A percentile compares a stretch with the other conserved stretches of the same genome.
Conservation (phyloP, 2,113 vertebrate species). For the Nannospalax galili region DNA sequence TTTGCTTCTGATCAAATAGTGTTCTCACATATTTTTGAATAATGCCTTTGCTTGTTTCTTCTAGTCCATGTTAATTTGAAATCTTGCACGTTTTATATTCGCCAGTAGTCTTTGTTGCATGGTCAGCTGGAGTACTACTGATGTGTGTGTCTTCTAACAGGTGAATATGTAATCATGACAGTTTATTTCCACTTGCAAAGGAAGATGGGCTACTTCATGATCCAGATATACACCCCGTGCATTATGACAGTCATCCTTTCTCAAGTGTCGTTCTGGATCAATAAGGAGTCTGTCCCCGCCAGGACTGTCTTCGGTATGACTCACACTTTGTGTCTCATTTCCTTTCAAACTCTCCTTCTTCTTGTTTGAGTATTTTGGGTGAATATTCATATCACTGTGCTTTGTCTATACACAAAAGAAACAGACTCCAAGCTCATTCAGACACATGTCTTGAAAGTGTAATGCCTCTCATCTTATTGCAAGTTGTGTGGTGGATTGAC, state of each 20-base stretch:
- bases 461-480: constrained; percentile 87
- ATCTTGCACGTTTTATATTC: constrained; percentile 56
- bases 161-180: constrained; percentile 98
- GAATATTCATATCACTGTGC: constrained; percentile 80
- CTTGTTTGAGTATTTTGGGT: constrained; percentile 74
- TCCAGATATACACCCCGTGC: constrained; percentile 98
- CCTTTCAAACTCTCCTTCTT: constrained; percentile 54
- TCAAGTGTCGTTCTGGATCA: constrained; percentile 99
- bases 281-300: constrained; percentile 97
- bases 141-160: constrained; percentile 87
- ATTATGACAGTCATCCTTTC: constrained; percentile 98
- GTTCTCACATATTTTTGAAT: constrained; percentile 44
- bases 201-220: constrained; percentile 99
- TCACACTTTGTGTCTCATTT: constrained; percentile 47
- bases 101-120: constrained; percentile 46
- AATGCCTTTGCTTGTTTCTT: constrained; percentile 48
- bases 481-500: constrained; percentile 92
- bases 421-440: constrained; percentile 92
- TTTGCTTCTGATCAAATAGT: constrained; percentile 60
- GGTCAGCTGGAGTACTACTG: constrained; percentile 74
- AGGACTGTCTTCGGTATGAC: constrained; percentile 96
- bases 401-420: constrained; percentile 83
- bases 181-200: constrained; percentile 98
- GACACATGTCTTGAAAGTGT: constrained; percentile 91
- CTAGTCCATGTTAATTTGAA: constrained; percentile 15